Conservation (phyloP, 2,888 invertebrate species). For the Hedychridium roseum region DNA sequence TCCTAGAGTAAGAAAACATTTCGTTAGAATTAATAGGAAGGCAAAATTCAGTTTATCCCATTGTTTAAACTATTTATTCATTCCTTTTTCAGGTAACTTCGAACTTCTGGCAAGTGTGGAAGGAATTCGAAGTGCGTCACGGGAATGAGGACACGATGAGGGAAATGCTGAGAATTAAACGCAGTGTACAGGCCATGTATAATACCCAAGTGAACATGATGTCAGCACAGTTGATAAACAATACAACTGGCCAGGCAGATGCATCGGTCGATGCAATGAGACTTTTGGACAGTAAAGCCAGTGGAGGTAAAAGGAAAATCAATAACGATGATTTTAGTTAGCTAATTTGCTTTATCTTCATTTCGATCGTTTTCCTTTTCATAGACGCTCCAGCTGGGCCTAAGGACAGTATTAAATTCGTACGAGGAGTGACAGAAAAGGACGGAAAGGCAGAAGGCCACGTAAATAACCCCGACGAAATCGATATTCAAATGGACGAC, state of each 20-base stretch:
- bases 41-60: constrained; percentile 20
- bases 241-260: constrained; percentile 74
- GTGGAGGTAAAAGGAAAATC: constrained; percentile 40
- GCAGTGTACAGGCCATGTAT: constrained; percentile 97
- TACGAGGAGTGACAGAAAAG: constrained; percentile 86
- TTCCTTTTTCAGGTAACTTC: constrained; percentile 78
- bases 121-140: constrained; percentile 98
- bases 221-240: constrained; percentile 96
- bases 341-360: neutral
- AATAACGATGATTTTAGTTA: neutral
- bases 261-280: constrained; percentile 85
- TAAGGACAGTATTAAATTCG: constrained; percentile 79
- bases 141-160: constrained; percentile 99
- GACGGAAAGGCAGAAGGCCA: constrained; percentile 70
- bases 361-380: constrained; percentile 1
- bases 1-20: constrained; percentile 78
- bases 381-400: constrained; percentile 21
- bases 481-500: constrained; percentile 80
- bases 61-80: no score
- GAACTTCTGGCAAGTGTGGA: constrained; percentile 99
- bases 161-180: constrained; percentile 97
- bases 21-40: constrained; percentile 8
- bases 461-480: constrained; percentile 87
- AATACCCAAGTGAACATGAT: constrained; percentile 99
- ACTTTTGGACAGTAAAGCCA: constrained; percentile 84